phyloP scores from a whole-genome alignment of 2,888 invertebrate genomes.

The Ganaspis brasiliensis region DNA sequence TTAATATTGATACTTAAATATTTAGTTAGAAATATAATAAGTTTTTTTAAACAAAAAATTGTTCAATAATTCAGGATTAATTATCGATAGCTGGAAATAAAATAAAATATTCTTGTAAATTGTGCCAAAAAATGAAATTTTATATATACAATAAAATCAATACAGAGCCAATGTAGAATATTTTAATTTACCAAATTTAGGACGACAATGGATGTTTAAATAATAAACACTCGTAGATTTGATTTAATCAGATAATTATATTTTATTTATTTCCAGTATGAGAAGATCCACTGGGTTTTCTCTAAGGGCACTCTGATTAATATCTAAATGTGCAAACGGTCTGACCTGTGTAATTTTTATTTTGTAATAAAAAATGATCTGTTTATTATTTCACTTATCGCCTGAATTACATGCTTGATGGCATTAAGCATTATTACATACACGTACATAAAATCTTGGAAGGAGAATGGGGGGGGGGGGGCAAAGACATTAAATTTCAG shows the following conservation, averaged over 20 bases:
- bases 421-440: constrained; percentile 22
- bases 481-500: too few relatives aligned
- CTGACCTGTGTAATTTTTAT: constrained; percentile 29
- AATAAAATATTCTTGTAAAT: not conserved
- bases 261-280: constrained; percentile 41
- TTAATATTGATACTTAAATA: too few relatives aligned
- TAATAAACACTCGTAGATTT: constrained; percentile 4
- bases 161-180: not conserved
- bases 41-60: not conserved
- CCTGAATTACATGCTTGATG: constrained; percentile 33
- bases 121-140: not conserved
- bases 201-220: not conserved
- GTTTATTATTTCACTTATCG: constrained; percentile 24
- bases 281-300: constrained; percentile 42
- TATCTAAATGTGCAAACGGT: constrained; percentile 40
- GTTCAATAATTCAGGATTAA: too few relatives aligned
- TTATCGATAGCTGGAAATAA: not conserved
- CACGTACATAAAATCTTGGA: not conserved
- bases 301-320: constrained; percentile 44
- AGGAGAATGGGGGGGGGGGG: too few relatives aligned
- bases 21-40: too few relatives aligned
- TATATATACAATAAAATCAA: not conserved
- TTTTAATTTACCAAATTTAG: not conserved
- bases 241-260: constrained; percentile 42
- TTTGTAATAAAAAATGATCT: constrained; percentile 36